Evolutionary conservation across 2,113 vertebrate genomes (phyloP).

Genomic region (Thunnus maccoyii): DNA sequence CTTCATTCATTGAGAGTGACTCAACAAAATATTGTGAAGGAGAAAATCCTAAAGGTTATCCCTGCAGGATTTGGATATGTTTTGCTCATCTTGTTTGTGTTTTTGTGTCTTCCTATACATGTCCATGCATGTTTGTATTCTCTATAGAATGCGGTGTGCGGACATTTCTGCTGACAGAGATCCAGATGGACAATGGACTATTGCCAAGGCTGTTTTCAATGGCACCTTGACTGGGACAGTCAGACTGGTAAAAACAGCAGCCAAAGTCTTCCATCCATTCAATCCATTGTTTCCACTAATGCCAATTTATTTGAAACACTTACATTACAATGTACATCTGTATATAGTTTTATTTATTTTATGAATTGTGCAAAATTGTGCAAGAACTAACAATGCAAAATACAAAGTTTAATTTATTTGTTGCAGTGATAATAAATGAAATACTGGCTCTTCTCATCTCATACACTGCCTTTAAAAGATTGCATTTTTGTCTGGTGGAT

Average conservation of each 20-base stretch:
- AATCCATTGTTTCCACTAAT: not conserved
- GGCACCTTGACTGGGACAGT: constrained; percentile 76
- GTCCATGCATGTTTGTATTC: constrained; percentile 1
- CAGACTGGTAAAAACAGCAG: constrained; percentile 74
- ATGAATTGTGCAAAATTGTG: too few relatives aligned
- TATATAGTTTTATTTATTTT: too few relatives aligned
- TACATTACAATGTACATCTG: not conserved
- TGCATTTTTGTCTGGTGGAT: not conserved
- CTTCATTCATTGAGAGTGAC: constrained; percentile 29
- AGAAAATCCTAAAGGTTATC: not conserved
- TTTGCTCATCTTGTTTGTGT: constrained; percentile 25
- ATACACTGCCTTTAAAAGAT: not conserved
- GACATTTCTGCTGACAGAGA: constrained; percentile 63
- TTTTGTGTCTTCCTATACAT: constrained; percentile 15
- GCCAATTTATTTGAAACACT: not conserved
- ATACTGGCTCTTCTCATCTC: not conserved
- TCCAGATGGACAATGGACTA: constrained; percentile 71
- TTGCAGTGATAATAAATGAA: too few relatives aligned
- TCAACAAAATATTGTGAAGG: constrained; percentile 24
- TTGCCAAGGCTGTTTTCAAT: constrained; percentile 77
- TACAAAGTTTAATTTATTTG: too few relatives aligned
- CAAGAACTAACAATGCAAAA: too few relatives aligned
- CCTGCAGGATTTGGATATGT: not conserved
- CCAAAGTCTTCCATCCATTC: not conserved
- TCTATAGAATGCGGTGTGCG: constrained; percentile 81